These are phyloP conservation scores for Zele albiditarsus DNA, from an alignment of 2,888 invertebrate genomes.

Conservation along the genomic window DNA sequence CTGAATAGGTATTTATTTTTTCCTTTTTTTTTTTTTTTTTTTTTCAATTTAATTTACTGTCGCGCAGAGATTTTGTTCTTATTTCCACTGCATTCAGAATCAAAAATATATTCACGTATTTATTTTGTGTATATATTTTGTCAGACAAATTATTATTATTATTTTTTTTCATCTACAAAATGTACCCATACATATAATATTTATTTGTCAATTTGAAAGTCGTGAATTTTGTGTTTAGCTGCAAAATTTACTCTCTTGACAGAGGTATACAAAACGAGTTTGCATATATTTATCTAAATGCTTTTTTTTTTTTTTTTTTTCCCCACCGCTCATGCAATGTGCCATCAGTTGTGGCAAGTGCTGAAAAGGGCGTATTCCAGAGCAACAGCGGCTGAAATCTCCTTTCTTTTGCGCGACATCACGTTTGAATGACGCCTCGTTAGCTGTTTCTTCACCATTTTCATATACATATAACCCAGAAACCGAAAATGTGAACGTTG, in stretches of 20 bases:
- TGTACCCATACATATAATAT: too few relatives aligned
- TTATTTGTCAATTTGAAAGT: background rate
- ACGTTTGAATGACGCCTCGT: conserved; percentile 64
- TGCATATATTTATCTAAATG: conserved; percentile 16
- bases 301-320: background rate
- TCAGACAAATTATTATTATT: background rate
- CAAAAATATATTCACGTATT: background rate
- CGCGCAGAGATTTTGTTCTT: background rate
- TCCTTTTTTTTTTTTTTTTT: background rate
- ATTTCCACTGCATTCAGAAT: background rate
- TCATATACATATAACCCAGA: background rate
- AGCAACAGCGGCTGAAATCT: background rate
- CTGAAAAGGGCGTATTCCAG: background rate
- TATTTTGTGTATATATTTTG: background rate
- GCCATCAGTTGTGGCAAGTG: conserved; percentile 34
- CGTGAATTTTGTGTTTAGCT: background rate
- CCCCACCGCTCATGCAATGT: background rate
- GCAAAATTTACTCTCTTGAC: background rate
- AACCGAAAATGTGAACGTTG: conserved; percentile 12
- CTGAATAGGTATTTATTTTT: conserved; percentile 25
- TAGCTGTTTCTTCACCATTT: conserved; percentile 53
- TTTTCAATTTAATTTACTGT: background rate
- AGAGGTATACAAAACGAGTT: background rate
- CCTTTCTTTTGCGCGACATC: conserved; percentile 41
- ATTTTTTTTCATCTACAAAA: background rate